Conservation (phyloP, 2,888 invertebrate species). For the Paralinhomoeus sp. region DNA sequence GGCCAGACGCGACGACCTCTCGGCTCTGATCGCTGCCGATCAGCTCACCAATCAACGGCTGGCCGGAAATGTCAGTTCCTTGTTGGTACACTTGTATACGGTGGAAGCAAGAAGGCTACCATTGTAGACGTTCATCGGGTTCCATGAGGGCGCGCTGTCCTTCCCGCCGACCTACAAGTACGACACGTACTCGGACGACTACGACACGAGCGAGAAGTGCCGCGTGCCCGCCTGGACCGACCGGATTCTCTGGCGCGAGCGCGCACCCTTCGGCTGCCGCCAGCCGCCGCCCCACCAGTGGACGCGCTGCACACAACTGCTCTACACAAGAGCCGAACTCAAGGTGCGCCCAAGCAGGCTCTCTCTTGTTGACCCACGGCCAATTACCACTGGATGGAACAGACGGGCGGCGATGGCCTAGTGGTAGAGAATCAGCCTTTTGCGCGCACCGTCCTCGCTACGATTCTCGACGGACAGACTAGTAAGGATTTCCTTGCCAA, state of each 20-base stretch:
- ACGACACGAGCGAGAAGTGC: slow-evolving; percentile 92
- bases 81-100: background rate
- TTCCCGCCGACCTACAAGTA: slow-evolving; percentile 97
- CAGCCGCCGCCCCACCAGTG: background rate
- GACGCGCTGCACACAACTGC: slow-evolving; percentile 28
- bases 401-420: no score
- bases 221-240: slow-evolving; percentile 97
- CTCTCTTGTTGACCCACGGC: background rate
- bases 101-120: background rate
- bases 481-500: no score
- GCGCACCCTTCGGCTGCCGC: background rate
- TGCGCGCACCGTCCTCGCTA: no score
- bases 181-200: slow-evolving; percentile 90
- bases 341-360: no score
- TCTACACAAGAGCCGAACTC: slow-evolving; percentile 76
- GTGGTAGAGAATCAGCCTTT: no score
- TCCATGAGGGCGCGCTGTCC: slow-evolving; percentile 64
- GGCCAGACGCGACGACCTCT: slow-evolving; percentile 48
- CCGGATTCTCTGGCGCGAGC: slow-evolving; percentile 29
- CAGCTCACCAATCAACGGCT: slow-evolving; percentile 44
- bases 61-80: slow-evolving; percentile 20
- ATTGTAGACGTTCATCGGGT: slow-evolving; percentile 57
- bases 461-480: no score
- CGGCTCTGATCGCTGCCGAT: slow-evolving; percentile 55
- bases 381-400: no score